Base-by-base conservation (phyloP, 2,113 vertebrate species). In the Anoura caudifer region DNA sequence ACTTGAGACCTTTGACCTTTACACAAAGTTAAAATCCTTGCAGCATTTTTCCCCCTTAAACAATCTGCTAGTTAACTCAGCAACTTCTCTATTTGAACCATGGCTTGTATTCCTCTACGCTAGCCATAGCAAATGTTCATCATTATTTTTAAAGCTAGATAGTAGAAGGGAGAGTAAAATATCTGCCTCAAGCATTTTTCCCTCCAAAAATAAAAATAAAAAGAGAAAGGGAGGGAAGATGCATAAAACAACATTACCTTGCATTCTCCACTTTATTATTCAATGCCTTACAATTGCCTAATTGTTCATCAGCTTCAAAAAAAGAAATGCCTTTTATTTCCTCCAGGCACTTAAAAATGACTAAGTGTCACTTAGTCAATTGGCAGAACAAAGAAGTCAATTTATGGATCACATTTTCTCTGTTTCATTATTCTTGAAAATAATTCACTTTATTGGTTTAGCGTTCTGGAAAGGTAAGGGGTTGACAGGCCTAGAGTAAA, bases 311-410 rank as follows among this genome's bases (percentile, higher is more conserved):
- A 97, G 52, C 90, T 90, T 97, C 97, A 97, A 94, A 97, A 97
- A 98, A 97, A 98, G 93, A 98, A 98, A 98, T 98, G 92, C 73
- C 91, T 98, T 98, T 98, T 98, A 96, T 98, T 98, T 98, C 97
- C 96, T 94, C 70, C 95, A 98, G 95, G 96, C 96, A 98, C 97
- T 98, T 98, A 98, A 81, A 89, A 79, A 97, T 98, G 96, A 98
- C 98, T 98, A 97, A 97, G 96, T 98, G 97, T 98, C 98, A 98
- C 94, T 98, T 98, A 98, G 95, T 98, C 97, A 98, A 97, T 95
- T 98, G 97, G 67, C 91, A 98, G 98, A 98, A 98, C 96, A 98
- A 98, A 98, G 97, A 97, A 98, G 95, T 97, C 97, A 97, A 98
- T 98, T 98, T 98, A 97, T 98, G 88, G 88, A 98, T 98, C 91